Base-by-base conservation (phyloP, 2,113 vertebrate species). In the Phrynosoma platyrhinos region DNA sequence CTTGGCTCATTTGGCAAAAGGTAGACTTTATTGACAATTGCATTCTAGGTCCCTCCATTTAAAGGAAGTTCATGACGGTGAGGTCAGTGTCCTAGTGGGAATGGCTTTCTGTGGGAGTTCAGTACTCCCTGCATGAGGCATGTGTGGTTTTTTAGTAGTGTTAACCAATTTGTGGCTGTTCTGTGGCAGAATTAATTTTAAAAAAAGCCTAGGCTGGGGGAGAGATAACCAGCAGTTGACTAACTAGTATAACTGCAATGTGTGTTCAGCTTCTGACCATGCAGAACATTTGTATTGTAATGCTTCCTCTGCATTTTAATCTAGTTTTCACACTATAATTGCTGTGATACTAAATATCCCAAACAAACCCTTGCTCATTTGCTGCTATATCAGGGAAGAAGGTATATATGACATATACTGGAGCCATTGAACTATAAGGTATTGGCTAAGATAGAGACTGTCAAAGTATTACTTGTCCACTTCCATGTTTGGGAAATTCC, bases 121-220 rank as follows among this genome's bases (percentile, higher is more conserved):
- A 92, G 93, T 69, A 30, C 47, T 88, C 78, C 82, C 79, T 90
- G 95, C 93, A 94, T 91, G 95, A 92, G 72, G 94, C 91, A 90
- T 90, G 94, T 84, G 62, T 88, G 87, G 80, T 84, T 83, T 42
- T 42, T 74, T 71, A 21, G 32, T 68, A 36, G n/a, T 21, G 42
- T 88, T 88, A 36, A 89, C 40, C 42, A 80, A 66, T 66, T 72
- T 30, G 80, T 85, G 71, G 55, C 79, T 79, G 76, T 72, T 53
- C 40, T 92, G 30, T 78, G 23, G 58, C 85, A 69, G 32, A 74
- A 42, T 93, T 58, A 82, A 71, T 13, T 36, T 36, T 36, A 47
- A 47, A 21, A 79, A 4, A 1, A 69, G 79, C 55, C 77, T 75
- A 88, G 68, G 66, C 66, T 88, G 66, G 91, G 92, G 79, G 91